Base-by-base conservation (phyloP, 2,888 invertebrate species). In the Dynastes hyllus region DNA sequence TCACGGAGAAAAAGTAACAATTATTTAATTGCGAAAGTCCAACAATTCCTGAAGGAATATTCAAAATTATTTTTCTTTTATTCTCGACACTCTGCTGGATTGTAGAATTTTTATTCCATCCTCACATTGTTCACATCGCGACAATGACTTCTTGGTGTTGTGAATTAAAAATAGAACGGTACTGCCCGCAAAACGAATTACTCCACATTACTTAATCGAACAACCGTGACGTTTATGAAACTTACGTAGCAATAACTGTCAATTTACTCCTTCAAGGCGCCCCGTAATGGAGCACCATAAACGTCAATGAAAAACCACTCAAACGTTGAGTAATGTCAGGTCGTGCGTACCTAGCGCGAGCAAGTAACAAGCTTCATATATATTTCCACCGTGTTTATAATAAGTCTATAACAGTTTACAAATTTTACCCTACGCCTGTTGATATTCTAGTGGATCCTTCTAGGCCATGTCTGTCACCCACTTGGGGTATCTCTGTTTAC, bases 401-500 rank as follows among this genome's bases (percentile, higher is more conserved):
- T 87, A 87, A 86, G 83, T 86, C 86, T 78, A 66, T 83, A 81
- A 83, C 83, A 82, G 83, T 83, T 83, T 83, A 83, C 83, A 82
- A 79, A 81, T 79, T 82, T 66, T 69, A 81, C 81, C 81, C 81
- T 83, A 81, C 82, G 81, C 79, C 29, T 82, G 78, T 79, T 73
- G 80, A 80, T 80, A 81, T 80, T 80, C 32, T 82, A 78, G 78
- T 67, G 75, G 81, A 80, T 81, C 80, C 82, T 80, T 78, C 79
- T 80, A 83, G 77, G 76, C 80, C 79, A 79, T 81, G 84, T 83
- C 83, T 83, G 83, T 84, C 84, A 84, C 84, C 84, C 81, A 83
- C 83, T 83, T 82, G 80, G 81, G 80, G 80, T 84, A 83, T 84
- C 83, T 79, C 79, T 82, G 83, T 83, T 82, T 84, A 81, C 80